Evolutionary conservation across 2,888 invertebrate genomes (phyloP).

Genomic region (Choreutis nemorana): DNA sequence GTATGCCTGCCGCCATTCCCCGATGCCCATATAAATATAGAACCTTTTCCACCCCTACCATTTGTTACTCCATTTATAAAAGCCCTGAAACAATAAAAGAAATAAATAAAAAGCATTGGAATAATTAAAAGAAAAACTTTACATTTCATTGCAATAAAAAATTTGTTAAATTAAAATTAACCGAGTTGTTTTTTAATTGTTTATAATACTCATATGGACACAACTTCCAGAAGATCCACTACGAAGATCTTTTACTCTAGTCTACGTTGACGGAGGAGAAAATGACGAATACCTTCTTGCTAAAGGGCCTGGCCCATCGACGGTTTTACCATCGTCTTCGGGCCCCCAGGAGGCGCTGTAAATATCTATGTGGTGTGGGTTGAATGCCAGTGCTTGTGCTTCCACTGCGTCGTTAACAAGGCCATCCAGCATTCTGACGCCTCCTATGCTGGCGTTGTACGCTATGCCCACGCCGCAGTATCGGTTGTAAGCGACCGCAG

Average conservation of each 20-base stretch:
- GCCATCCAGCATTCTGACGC: slow-evolving; percentile 96
- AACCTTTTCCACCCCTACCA: slow-evolving; percentile 91
- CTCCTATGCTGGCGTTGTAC: slow-evolving; percentile 95
- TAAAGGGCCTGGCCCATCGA: slow-evolving; percentile 93
- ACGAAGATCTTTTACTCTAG: too few relatives aligned
- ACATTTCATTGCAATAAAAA: too few relatives aligned
- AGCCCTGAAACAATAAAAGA: slow-evolving; percentile 74
- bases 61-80: slow-evolving; percentile 94
- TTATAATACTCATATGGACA: too few relatives aligned
- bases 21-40: slow-evolving; percentile 98
- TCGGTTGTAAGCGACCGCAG: slow-evolving; percentile 94
- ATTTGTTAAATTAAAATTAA: too few relatives aligned
- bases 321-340: slow-evolving; percentile 96
- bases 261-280: too few relatives aligned
- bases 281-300: slow-evolving; percentile 80
- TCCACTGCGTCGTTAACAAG: slow-evolving; percentile 96
- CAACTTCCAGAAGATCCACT: too few relatives aligned
- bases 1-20: slow-evolving; percentile 94
- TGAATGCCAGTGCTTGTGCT: slow-evolving; percentile 89
- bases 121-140: background rate
- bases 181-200: too few relatives aligned
- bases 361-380: slow-evolving; percentile 94
- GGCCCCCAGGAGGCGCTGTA: slow-evolving; percentile 98
- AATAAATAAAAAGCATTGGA: slow-evolving; percentile 7
- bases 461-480: slow-evolving; percentile 98